Evolutionary conservation across 2,888 invertebrate species (phyloP), one percentile per base, ranked within the genome.

Genomic region (Orthosia incerta): DNA sequence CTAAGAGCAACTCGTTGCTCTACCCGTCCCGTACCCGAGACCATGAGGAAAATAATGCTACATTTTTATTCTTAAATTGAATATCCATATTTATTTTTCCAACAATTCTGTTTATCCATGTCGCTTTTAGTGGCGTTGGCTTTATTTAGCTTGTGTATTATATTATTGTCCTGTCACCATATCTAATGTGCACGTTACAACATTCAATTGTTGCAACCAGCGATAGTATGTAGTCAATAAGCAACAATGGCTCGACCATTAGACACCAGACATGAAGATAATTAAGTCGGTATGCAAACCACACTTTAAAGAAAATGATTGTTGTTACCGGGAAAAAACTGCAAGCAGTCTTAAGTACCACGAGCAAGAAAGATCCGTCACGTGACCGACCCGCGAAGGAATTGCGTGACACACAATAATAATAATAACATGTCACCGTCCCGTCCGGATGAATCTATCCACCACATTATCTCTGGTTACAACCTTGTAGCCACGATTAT

Each of bases 11-110:
- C 45, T 59, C 26, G 26, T 57, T 45, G 31, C 16, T 3, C 26
- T n/a, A n/a, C 18, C 12, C 39, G 39, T 39, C 39, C 39, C 39
- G 9, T 18, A 50, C 39, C 48, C 16, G 26, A 26, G 26, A 46
- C 15, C 18, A 50, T 31, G 20, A 74, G 61, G 62, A 62, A 72
- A 72, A 74, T 53, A 7, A n/a, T 51, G 60, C 55, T 23, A 20
- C 46, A 68, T 51, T 18, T 23, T 48, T n/a, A 39, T 48, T 71
- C 7, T 13, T 57, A 12, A 45, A 39, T 16, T 16, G 11, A 46
- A 46, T 46, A 46, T 46, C 46, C 11, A 61, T 20, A 60, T 16
- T 60, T 20, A 31, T 46, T 63, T 46, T 62, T 31, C n/a, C 67
- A 67, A 67, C 48, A 16, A 48, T 2, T 31, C n/a, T 39, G 18